These are phyloP conservation scores for Cladopsammia gracilis DNA, from an alignment of 64 coral and sea anemone species.

Conservation along the genomic window DNA sequence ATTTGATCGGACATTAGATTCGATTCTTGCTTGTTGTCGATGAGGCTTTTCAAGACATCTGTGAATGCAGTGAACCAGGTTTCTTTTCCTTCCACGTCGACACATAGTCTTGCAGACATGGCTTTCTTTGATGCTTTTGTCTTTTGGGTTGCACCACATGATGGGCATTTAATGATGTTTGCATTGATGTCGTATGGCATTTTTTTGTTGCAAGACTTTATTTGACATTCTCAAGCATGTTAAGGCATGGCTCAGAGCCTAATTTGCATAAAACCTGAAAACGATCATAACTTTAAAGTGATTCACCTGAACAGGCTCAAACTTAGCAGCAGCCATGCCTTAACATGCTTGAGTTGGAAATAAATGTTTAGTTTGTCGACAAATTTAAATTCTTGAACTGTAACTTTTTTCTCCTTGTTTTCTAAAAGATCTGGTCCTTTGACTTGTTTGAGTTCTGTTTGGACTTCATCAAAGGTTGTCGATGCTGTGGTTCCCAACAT, in stretches of 20 bases:
- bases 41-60: constrained; percentile 52
- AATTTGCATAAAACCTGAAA: no score
- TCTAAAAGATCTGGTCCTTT: constrained; percentile 60
- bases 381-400: constrained; percentile 56
- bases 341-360: no score
- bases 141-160: constrained; percentile 73
- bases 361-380: constrained; percentile 69
- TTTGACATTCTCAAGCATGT: no score
- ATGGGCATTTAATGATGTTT: constrained; percentile 65
- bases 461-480: constrained; percentile 45
- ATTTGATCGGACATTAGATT: constrained; percentile 72
- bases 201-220: constrained; percentile 69
- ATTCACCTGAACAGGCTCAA: no score
- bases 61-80: constrained; percentile 68
- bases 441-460: constrained; percentile 26
- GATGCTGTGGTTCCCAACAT: constrained; percentile 63
- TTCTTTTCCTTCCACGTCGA: constrained; percentile 46
- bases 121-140: constrained; percentile 70
- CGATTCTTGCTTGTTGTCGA: constrained; percentile 26
- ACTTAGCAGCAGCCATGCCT: no score
- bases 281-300: no score
- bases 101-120: constrained; percentile 77
- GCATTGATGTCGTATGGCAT: constrained; percentile 66
- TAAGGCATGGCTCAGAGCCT: no score
- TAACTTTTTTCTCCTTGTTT: constrained; percentile 54